Evolutionary conservation across 2,888 invertebrate species (phyloP).

Genomic region (Cantharis flavilabris): DNA sequence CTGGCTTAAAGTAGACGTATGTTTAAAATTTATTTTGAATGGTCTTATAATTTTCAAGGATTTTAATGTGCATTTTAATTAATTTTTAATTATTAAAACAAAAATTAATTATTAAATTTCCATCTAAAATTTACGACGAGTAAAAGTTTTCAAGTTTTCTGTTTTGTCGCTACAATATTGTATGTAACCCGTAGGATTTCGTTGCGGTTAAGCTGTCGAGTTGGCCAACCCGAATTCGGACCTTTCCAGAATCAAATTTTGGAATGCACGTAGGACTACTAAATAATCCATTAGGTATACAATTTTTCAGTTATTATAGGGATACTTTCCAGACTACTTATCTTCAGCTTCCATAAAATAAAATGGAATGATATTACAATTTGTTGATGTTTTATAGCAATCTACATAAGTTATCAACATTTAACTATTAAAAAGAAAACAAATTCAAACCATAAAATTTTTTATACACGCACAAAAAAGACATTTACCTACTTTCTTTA

Average conservation of each 20-base stretch:
- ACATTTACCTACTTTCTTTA: background rate
- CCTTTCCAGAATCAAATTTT: background rate
- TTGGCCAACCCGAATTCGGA: background rate
- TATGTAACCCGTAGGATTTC: background rate
- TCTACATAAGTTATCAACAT: background rate
- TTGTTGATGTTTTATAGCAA: background rate
- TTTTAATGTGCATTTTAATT: too few species aligned
- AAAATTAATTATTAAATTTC: background rate
- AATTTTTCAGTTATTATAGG: background rate
- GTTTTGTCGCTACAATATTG: background rate
- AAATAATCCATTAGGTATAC: background rate
- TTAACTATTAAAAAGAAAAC: background rate
- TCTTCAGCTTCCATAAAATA: background rate
- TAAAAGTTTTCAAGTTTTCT: background rate
- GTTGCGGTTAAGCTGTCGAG: background rate
- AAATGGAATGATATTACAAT: background rate
- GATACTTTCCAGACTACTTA: background rate
- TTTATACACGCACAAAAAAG: background rate
- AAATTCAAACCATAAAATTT: background rate
- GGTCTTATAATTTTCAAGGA: too few species aligned
- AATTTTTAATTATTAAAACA: too few species aligned
- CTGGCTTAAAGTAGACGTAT: background rate
- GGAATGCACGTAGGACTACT: background rate
- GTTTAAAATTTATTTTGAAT: background rate
- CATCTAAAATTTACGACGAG: background rate